These are phyloP conservation scores for Perithous albicinctus DNA, from an alignment of 2,888 invertebrate genomes.

Conservation along the genomic window DNA sequence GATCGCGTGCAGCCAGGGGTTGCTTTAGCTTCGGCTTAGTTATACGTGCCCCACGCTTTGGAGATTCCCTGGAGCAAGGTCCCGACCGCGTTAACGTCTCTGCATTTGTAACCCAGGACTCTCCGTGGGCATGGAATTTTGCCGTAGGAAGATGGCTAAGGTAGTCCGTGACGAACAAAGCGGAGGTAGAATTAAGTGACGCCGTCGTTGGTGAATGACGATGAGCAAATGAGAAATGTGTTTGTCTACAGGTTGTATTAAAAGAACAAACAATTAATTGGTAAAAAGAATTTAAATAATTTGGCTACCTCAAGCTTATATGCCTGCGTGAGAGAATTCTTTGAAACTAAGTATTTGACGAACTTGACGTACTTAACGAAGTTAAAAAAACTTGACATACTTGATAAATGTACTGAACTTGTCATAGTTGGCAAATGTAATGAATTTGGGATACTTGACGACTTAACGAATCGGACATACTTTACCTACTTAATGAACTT, in stretches of 20 bases:
- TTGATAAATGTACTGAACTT: no score
- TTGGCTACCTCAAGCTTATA: no score
- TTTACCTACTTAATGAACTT: no score
- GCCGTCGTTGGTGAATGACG: slow-evolving; percentile 25
- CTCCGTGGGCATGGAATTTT: slow-evolving; percentile 41
- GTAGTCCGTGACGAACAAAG: slow-evolving; percentile 32
- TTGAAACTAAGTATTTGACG: no score
- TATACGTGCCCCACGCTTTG: slow-evolving; percentile 20
- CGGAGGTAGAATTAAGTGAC: slow-evolving; percentile 31
- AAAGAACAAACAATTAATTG: background rate
- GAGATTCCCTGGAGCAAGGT: slow-evolving; percentile 72
- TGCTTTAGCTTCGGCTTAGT: slow-evolving; percentile 39
- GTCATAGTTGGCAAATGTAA: no score
- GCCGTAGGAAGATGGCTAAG: slow-evolving; percentile 38
- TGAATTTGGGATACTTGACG: no score
- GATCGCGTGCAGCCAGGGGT: slow-evolving; percentile 63
- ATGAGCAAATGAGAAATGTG: slow-evolving; percentile 16
- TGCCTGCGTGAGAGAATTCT: no score
- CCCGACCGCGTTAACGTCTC: slow-evolving; percentile 70
- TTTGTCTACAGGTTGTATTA: background rate
- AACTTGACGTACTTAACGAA: no score
- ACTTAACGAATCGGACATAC: no score
- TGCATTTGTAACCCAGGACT: slow-evolving; percentile 67
- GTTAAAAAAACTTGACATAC: no score
- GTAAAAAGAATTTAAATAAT: no score